These are phyloP conservation scores for Oscheius sp. DNA, from an alignment of 1,140 invertebrate species.

Conservation along the genomic window DNA sequence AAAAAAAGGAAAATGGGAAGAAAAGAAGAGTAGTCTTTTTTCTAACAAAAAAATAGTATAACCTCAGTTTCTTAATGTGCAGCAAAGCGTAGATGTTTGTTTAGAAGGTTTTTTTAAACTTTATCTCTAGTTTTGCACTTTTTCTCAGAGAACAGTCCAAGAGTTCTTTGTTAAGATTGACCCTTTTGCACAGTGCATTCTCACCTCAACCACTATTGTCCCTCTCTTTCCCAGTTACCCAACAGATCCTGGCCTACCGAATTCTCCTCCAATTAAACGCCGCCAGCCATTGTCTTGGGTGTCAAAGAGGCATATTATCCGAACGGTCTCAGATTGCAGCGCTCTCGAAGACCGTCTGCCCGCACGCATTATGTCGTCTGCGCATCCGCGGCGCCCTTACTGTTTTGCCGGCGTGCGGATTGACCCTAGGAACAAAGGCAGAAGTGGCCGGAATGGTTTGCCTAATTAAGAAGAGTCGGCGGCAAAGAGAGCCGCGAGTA, in stretches of 20 bases:
- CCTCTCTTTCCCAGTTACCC: not conserved
- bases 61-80: no score
- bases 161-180: no score
- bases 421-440: conserved; percentile 8
- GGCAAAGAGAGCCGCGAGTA: not conserved
- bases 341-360: not conserved
- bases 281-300: not conserved
- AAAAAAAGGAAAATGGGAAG: no score
- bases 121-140: no score
- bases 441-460: not conserved
- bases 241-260: not conserved
- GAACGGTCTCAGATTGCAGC: not conserved
- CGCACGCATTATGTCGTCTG: not conserved
- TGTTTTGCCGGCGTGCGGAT: not conserved
- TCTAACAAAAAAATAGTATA: no score
- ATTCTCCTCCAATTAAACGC: not conserved
- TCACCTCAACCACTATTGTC: no score
- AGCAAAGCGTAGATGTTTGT: no score
- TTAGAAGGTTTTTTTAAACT: no score
- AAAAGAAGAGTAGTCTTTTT: no score
- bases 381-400: not conserved
- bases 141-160: no score
- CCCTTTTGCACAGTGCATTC: no score
- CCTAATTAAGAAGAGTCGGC: conserved; percentile 9
- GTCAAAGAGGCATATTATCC: not conserved